These are phyloP conservation scores for Philypnodon macrostomus DNA, from an alignment of 2,797 vertebrate genomes.

Conservation along the genomic window DNA sequence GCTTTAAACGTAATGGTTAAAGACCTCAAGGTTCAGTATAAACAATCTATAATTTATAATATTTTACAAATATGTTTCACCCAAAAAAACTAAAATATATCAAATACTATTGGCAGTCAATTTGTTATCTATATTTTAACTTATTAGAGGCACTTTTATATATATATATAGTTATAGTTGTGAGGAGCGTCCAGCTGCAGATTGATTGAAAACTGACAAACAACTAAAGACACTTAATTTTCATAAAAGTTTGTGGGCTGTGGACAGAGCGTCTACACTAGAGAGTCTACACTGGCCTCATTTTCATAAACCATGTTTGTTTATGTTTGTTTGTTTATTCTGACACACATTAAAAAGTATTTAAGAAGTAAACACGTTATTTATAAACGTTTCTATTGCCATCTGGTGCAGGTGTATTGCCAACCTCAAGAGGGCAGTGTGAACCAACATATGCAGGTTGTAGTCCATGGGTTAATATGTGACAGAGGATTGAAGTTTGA, in stretches of 20 bases:
- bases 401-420: neutral
- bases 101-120: no score
- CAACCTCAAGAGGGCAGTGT: constrained; percentile 48
- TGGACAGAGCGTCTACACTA: neutral
- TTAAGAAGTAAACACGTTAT: neutral
- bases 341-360: neutral
- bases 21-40: no score
- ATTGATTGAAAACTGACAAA: neutral
- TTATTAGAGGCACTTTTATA: no score
- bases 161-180: no score
- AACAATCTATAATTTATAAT: no score
- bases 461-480: no score
- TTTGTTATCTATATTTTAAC: no score
- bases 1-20: no score
- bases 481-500: no score
- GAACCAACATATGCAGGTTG: neutral
- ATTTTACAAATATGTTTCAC: no score
- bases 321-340: neutral
- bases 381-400: no score
- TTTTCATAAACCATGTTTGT: constrained; percentile 34
- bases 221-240: constrained; percentile 35
- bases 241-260: constrained; percentile 8
- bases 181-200: constrained; percentile 6
- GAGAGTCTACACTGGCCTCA: neutral
- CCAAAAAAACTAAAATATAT: no score